Conservation (phyloP, 2,113 vertebrate species). For the Pipra filicauda region DNA sequence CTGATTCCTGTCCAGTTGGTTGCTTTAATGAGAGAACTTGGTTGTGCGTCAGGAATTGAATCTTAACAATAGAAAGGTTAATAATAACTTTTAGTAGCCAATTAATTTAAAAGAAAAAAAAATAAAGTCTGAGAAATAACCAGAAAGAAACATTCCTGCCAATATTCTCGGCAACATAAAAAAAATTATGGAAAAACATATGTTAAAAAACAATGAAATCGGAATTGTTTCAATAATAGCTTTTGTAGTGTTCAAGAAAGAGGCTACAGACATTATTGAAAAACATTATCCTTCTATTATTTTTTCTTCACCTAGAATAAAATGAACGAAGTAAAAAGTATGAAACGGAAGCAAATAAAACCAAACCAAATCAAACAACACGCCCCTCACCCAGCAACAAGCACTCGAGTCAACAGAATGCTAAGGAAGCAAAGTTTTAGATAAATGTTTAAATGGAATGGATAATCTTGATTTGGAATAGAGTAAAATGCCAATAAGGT, state of each 20-base stretch:
- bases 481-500: neutral
- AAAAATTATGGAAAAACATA: neutral
- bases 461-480: neutral
- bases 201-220: neutral
- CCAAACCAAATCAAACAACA: neutral
- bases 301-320: neutral
- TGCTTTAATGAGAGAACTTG: neutral
- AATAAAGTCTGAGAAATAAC: neutral
- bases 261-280: neutral
- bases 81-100: neutral
- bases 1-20: neutral
- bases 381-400: neutral
- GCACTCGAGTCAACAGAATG: neutral
- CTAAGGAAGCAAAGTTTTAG: neutral
- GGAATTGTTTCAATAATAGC: neutral
- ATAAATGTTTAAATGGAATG: neutral
- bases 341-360: neutral
- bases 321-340: neutral
- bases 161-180: neutral
- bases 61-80: neutral
- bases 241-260: neutral
- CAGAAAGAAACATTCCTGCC: fast-evolving
- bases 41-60: neutral
- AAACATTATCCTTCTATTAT: neutral
- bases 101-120: neutral